Percentiles rank a stretch among this genome's conserved stretches.
These are phyloP conservation scores for Stenurella melanura DNA, from an alignment of 2,888 invertebrate genomes.

Conservation along the genomic window DNA sequence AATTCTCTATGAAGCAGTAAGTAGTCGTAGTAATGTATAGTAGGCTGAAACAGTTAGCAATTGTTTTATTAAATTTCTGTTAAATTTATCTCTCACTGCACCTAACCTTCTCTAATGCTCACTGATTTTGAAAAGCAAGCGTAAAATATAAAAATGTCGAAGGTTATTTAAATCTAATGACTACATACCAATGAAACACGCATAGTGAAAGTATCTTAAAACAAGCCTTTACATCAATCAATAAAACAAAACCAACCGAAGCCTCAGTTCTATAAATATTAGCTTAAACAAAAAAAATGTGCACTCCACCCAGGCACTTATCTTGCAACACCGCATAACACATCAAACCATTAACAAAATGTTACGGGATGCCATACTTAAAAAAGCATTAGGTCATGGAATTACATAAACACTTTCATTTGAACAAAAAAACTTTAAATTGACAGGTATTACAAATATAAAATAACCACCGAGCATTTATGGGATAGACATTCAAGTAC, in stretches of 20 bases:
- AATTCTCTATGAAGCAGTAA: too few species aligned
- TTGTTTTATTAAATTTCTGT: too few species aligned
- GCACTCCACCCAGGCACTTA: slow-evolving; percentile 10
- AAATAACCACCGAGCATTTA: background rate
- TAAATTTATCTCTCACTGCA: too few species aligned
- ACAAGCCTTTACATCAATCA: background rate
- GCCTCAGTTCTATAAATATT: background rate
- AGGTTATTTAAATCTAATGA: background rate
- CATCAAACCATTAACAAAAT: background rate
- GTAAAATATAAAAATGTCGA: background rate
- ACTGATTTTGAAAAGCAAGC: too few species aligned
- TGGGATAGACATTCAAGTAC: background rate
- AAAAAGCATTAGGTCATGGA: background rate
- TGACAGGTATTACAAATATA: slow-evolving; percentile 9
- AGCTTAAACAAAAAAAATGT: background rate
- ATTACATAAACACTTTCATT: slow-evolving; percentile 13
- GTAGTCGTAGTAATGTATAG: too few species aligned
- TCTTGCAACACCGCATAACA: background rate
- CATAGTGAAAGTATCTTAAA: background rate
- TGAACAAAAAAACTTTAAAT: slow-evolving; percentile 6
- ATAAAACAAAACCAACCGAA: background rate
- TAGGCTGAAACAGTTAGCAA: too few species aligned
- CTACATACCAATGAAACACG: background rate
- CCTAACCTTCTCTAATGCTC: too few species aligned
- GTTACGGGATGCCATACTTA: background rate